Conservation (phyloP, 2,797 vertebrate genomes). For the Peromyscus eremicus region DNA sequence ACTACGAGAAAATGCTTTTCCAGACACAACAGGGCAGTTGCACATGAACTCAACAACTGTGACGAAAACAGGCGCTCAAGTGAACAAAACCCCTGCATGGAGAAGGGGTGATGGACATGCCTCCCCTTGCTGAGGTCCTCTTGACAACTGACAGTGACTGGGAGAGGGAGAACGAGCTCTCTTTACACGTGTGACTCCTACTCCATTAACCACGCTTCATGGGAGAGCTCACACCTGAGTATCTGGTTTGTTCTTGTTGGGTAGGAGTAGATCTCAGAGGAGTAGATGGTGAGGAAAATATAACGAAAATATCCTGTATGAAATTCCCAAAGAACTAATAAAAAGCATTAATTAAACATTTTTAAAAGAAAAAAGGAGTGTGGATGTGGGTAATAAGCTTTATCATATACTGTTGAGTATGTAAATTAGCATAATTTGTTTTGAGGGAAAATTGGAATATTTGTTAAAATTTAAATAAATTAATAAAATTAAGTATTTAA, state of each 20-base stretch:
- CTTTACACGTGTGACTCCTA: background rate
- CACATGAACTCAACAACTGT: background rate
- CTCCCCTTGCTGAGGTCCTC: background rate
- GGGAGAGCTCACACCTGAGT: background rate
- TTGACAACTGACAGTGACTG: background rate
- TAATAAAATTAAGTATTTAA: slow-evolving; percentile 33
- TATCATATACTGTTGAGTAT: background rate
- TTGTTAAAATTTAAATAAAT: slow-evolving; percentile 50
- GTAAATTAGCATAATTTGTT: slow-evolving; percentile 28
- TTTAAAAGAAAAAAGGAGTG: slow-evolving; percentile 13
- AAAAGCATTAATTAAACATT: background rate
- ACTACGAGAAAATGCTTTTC: background rate
- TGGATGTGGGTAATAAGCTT: slow-evolving; percentile 8
- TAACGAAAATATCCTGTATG: background rate
- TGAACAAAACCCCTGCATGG: background rate
- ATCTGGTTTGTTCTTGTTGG: background rate
- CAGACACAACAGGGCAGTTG: background rate
- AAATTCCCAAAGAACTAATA: background rate
- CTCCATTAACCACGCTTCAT: too few relatives aligned
- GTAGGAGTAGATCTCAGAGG: background rate
- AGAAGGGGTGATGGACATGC: background rate
- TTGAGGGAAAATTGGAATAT: slow-evolving; percentile 45
- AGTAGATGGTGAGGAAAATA: background rate
- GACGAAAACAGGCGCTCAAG: background rate
- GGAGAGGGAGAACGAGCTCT: background rate